These are phyloP conservation scores for Muntiacus reevesi DNA, from an alignment of 2,113 vertebrate species.

Conservation along the genomic window DNA sequence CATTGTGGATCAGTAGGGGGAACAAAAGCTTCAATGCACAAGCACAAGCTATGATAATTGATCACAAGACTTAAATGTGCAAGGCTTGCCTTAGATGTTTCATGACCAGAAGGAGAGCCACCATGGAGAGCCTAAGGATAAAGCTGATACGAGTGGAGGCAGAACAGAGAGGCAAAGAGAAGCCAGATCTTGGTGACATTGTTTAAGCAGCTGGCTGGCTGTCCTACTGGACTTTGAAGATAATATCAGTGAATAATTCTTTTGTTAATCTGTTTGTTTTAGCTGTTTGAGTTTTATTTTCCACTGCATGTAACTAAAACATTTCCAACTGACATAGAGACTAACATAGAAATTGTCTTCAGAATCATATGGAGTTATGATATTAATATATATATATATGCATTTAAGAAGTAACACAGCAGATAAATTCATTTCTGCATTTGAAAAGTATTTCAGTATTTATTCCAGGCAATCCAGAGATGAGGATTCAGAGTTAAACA, in stretches of 20 bases:
- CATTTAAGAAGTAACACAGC: not conserved
- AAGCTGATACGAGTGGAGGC: not conserved
- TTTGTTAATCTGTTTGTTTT: not conserved
- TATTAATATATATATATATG: not conserved
- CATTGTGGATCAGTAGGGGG: not conserved
- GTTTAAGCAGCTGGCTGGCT: not conserved
- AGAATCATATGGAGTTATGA: not conserved
- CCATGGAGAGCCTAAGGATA: not conserved
- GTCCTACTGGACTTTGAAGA: not conserved
- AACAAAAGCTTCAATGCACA: not conserved
- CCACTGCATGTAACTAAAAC: not conserved
- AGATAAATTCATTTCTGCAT: not conserved
- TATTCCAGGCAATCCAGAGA: not conserved
- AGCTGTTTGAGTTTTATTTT: not conserved
- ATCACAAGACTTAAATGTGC: not conserved
- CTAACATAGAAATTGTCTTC: not conserved
- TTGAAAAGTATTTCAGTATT: not conserved
- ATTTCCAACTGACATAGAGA: not conserved
- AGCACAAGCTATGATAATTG: not conserved
- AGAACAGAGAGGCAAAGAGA: not conserved
- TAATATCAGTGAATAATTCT: not conserved
- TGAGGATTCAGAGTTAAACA: not conserved
- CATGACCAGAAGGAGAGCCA: not conserved
- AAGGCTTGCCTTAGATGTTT: not conserved
- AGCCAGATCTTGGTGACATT: not conserved